phyloP scores from a whole-genome alignment of 2,888 invertebrate genomes.

The Clitarchus hookeri region DNA sequence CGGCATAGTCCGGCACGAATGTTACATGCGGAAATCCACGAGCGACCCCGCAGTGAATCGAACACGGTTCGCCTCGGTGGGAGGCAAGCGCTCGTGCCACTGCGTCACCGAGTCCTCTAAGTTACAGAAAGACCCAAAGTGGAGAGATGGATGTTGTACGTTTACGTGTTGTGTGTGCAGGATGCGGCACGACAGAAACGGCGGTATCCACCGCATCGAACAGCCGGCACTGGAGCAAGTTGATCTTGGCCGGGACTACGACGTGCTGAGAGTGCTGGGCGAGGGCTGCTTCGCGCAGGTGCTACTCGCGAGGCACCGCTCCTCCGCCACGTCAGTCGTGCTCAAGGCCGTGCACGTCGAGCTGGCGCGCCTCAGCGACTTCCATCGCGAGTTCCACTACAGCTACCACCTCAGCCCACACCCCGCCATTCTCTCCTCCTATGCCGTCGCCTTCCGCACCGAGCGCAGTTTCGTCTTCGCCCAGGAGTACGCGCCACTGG shows the following conservation, averaged over 20 bases:
- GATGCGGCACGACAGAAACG: conserved; percentile 29
- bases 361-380: conserved; percentile 64
- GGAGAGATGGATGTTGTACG: too few species aligned
- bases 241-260: conserved; percentile 64
- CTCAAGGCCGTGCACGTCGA: conserved; percentile 69
- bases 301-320: conserved; percentile 63
- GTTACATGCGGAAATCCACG: too few species aligned
- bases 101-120: too few species aligned
- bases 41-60: too few species aligned
- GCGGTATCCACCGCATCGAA: conserved; percentile 58
- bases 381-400: conserved; percentile 76
- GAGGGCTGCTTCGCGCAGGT: conserved; percentile 73
- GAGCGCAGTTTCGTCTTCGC: conserved; percentile 64
- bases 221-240: conserved; percentile 59
- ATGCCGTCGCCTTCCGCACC: conserved; percentile 71
- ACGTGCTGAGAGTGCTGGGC: conserved; percentile 65
- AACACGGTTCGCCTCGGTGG: too few species aligned
- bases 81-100: too few species aligned
- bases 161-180: conserved; percentile 3
- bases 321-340: conserved; percentile 67
- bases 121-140: too few species aligned
- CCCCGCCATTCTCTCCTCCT: conserved; percentile 73
- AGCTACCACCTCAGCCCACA: conserved; percentile 80
- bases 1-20: too few species aligned
- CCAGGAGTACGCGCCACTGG: conserved; percentile 72